Evolutionary conservation across 92 coral and sea anemone genomes (phyloP), one percentile per base, ranked within the genome.

Genomic region (Pocillopora meandrina): DNA sequence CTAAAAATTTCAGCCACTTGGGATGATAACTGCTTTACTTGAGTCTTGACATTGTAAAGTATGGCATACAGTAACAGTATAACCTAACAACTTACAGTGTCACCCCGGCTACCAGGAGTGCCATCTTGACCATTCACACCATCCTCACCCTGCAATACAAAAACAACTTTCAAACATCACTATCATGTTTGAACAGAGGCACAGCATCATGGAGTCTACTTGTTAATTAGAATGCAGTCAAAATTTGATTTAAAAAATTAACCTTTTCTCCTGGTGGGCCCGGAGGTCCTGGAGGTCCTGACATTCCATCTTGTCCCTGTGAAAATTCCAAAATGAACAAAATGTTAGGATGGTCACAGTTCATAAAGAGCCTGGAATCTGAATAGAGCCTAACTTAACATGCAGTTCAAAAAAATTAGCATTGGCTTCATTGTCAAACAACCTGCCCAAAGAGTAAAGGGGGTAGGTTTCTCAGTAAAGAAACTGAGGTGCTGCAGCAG

Each of bases 91-190:
- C 84, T 68, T 74, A 85, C 89, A 15, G 76, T 67, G 56, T 77
- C 84, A 26, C 84, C 89, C n/a, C 58, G 84, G 23, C 55, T 82
- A 42, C 90, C 90, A 2, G 86, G 61, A 21, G 70, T 74, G 17
- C 94, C 94, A 75, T 88, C 89, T 33, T 15, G n/a, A 62, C 94
- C 94, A 9, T 63, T 59, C 35, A 47, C 76, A 67, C 98, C 98
- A 71, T 84, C 92, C 52, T 89, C 98, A 57, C 98, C 98, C 95
- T 93, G 49, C 17, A 67, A 63, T 11, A 65, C 23, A 42, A 74
- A 35, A 52, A 65, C 76, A 61, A 35, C 18, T 61, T 23, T 31
- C 19, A 31, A 16, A 70, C 17, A 17, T 70, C 33, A 18, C 2
- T 63, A 23, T 19, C 8, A 63, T 42, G 17, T 13, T 18, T 17